These are phyloP conservation scores for Cryptoblepharus egeriae DNA, from an alignment of 2,797 vertebrate species.

Conservation along the genomic window DNA sequence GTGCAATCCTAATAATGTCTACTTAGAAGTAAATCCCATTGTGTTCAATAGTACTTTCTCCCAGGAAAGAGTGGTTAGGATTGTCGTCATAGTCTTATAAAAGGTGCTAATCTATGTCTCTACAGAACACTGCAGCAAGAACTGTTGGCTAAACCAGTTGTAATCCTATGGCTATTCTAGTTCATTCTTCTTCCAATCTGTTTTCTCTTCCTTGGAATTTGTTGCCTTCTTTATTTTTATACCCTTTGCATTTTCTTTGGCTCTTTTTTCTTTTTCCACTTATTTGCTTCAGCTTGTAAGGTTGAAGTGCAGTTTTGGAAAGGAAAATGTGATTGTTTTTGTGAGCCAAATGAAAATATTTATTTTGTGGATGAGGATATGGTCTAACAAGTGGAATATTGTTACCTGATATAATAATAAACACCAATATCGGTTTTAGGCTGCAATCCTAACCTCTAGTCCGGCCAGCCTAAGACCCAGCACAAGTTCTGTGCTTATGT, in stretches of 20 bases:
- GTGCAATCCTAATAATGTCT: no score
- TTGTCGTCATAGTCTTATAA: no score
- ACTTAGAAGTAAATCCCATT: no score
- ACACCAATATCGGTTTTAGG: background rate
- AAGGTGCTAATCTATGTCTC: no score
- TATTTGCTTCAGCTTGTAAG: conserved; percentile 32
- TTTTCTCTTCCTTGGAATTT: conserved; percentile 56
- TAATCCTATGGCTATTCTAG: conserved; percentile 5
- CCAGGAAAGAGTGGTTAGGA: no score
- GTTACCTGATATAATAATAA: background rate
- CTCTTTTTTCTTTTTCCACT: conserved; percentile 61
- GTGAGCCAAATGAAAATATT: background rate
- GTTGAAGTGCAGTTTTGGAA: fast-evolving
- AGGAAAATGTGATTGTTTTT: background rate
- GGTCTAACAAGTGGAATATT: background rate
- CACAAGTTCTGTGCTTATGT: no score
- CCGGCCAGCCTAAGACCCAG: no score
- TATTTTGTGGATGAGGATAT: background rate
- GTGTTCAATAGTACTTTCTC: no score
- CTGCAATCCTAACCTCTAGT: no score
- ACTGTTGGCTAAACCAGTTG: background rate
- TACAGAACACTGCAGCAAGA: background rate
- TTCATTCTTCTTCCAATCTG: conserved; percentile 46
- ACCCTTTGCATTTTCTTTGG: conserved; percentile 14
- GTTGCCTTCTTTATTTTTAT: conserved; percentile 31